Percentiles rank a stretch among this genome's conserved stretches.
Evolutionary conservation across 1,140 invertebrate genomes (phyloP).

Genomic region (Bombus consobrinus): DNA sequence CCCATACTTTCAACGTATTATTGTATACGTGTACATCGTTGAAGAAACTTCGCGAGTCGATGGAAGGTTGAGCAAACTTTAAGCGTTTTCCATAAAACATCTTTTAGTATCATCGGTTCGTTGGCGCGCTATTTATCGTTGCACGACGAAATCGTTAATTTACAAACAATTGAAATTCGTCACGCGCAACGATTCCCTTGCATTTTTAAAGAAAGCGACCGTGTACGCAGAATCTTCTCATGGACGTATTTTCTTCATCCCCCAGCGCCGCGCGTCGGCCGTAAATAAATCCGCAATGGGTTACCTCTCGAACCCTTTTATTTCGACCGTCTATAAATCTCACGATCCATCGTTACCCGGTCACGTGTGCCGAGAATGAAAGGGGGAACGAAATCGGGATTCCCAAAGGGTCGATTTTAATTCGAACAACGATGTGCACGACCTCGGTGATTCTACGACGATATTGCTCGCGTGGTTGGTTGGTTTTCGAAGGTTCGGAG

Average conservation of each 20-base stretch:
- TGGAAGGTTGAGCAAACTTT: rapidly evolving
- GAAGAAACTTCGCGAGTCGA: too few species aligned
- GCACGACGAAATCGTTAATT: too few species aligned
- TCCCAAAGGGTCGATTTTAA: conserved; percentile 5
- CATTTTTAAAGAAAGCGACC: background rate
- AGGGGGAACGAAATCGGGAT: conserved; percentile 29
- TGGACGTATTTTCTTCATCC: background rate
- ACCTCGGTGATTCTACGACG: background rate
- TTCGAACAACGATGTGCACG: background rate
- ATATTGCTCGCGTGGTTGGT: too few species aligned
- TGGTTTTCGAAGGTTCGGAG: background rate
- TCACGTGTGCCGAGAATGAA: background rate
- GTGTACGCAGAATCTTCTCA: background rate
- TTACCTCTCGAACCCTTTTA: conserved; percentile 25
- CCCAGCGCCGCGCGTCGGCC: background rate
- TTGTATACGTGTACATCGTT: background rate
- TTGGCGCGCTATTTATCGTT: too few species aligned
- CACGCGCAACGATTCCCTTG: too few species aligned
- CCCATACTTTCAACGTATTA: background rate
- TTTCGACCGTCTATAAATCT: conserved; percentile 25
- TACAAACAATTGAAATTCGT: too few species aligned
- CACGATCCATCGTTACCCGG: background rate
- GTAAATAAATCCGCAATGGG: conserved; percentile 12
- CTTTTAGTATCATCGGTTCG: too few species aligned
- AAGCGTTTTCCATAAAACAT: too few species aligned